These are phyloP conservation scores for Mugil cephalus DNA, from an alignment of 2,113 vertebrate species.

Conservation along the genomic window DNA sequence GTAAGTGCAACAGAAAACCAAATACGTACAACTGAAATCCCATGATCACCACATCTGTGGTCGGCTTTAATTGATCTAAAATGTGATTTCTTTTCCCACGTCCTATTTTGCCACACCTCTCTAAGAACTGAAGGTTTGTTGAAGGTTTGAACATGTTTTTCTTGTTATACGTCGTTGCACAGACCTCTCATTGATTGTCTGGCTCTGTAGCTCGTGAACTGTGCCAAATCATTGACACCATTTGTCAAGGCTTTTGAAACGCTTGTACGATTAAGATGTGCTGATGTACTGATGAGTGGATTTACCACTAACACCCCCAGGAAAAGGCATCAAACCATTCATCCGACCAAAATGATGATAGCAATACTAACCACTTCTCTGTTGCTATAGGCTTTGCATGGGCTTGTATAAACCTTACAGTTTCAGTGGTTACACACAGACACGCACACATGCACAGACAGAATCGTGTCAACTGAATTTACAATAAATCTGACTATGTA, in stretches of 20 bases:
- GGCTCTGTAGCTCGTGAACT: conserved; percentile 30
- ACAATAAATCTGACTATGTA: conserved; percentile 50
- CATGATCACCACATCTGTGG: not conserved
- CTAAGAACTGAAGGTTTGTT: not conserved
- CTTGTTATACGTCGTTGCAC: conserved; percentile 1
- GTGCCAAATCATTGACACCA: conserved; percentile 51
- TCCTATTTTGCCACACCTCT: not conserved
- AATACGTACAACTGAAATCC: not conserved
- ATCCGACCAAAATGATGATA: conserved; percentile 34
- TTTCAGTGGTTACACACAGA: conserved; percentile 43
- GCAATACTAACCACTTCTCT: conserved; percentile 62
- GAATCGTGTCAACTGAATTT: conserved; percentile 32
- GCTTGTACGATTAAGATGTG: conserved; percentile 24
- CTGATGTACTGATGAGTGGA: conserved; percentile 26
- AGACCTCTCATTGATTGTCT: not conserved
- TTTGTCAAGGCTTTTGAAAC: conserved; percentile 13
- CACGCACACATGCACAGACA: conserved; percentile 27
- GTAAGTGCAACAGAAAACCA: conserved; percentile 18
- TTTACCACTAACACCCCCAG: not conserved
- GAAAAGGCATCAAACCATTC: conserved; percentile 16
- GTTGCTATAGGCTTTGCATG: conserved; percentile 75
- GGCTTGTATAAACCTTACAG: conserved; percentile 46
- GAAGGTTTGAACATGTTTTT: conserved; percentile 8
- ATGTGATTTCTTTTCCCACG: not conserved
- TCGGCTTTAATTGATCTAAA: not conserved